Conservation (phyloP, 2,113 vertebrate species). For the Notarius lentiginosus region DNA sequence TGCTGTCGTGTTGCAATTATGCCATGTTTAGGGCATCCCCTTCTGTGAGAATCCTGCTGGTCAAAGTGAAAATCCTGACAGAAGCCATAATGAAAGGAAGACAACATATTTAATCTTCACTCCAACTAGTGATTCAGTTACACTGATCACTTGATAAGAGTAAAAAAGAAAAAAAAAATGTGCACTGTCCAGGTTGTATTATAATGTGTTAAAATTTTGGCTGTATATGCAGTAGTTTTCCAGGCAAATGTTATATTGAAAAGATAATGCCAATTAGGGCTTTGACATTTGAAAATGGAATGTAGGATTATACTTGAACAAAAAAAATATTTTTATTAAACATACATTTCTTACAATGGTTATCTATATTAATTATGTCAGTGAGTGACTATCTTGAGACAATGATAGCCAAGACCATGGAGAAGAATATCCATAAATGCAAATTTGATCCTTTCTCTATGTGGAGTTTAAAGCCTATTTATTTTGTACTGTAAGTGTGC, state of each 20-base stretch:
- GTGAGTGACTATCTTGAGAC: not conserved
- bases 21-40: constrained; percentile 54
- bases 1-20: constrained; percentile 66
- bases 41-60: constrained; percentile 40
- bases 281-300: not conserved
- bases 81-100: constrained; percentile 1
- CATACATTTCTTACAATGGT: not conserved
- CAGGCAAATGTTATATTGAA: not conserved
- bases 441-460: not conserved
- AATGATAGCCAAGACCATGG: not conserved
- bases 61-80: not conserved
- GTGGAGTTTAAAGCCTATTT: not conserved
- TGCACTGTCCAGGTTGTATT: not conserved
- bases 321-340: not conserved
- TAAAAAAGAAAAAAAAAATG: not conserved
- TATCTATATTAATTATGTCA: not conserved
- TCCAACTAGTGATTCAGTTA: not conserved
- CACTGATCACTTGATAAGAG: not conserved
- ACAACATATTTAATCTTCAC: constrained; percentile 9
- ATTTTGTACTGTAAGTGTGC: not conserved
- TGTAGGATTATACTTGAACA: not conserved
- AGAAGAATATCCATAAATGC: not conserved
- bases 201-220: not conserved
- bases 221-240: not conserved
- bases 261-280: not conserved